Conservation (phyloP, 2,888 invertebrate genomes). For the Caenorhabditis uteleia region DNA sequence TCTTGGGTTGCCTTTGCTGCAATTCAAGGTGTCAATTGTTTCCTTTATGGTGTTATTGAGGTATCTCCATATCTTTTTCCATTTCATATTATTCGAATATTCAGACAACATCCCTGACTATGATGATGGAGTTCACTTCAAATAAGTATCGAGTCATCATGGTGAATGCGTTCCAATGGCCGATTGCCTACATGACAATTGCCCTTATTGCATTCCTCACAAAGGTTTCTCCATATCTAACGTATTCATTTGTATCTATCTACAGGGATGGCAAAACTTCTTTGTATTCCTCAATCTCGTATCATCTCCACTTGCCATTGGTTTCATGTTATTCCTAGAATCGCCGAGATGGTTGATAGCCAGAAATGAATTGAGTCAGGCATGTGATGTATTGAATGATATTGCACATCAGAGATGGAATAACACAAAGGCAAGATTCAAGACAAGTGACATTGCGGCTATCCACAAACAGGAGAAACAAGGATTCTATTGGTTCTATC, state of each 20-base stretch:
- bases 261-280: constrained; percentile 61
- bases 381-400: constrained; percentile 64
- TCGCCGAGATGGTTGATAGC: constrained; percentile 64
- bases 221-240: constrained; percentile 7
- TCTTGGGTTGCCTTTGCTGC: constrained; percentile 57
- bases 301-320: constrained; percentile 58
- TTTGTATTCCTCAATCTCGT: constrained; percentile 66
- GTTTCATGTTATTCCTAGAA: constrained; percentile 64
- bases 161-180: constrained; percentile 56
- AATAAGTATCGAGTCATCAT: constrained; percentile 59
- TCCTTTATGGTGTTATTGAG: constrained; percentile 65
- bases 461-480: constrained; percentile 49
- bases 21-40: constrained; percentile 59
- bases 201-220: constrained; percentile 62
- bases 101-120: constrained; percentile 53
- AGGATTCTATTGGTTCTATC: constrained; percentile 59
- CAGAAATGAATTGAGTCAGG: constrained; percentile 50
- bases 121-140: constrained; percentile 67
- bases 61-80: constrained; percentile 12
- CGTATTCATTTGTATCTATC: not conserved
- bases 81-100: not conserved
- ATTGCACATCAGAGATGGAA: constrained; percentile 65
- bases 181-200: constrained; percentile 62
- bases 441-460: constrained; percentile 49
- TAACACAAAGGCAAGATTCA: constrained; percentile 59